Conservation (phyloP, 1,140 invertebrate species). For the Tigriopus japonicus region DNA sequence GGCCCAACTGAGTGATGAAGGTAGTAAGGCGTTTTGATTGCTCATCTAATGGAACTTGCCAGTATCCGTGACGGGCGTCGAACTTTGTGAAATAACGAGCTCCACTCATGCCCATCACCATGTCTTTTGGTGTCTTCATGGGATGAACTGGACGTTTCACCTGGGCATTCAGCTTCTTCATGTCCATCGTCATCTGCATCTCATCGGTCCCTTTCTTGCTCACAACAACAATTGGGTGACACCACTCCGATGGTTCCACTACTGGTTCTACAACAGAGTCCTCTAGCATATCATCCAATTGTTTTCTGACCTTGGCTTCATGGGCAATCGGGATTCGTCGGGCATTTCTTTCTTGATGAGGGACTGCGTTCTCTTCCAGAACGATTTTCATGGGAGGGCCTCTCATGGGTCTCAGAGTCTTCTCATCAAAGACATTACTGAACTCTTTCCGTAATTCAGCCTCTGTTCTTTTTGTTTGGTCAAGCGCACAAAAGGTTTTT, state of each 20-base stretch:
- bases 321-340: not conserved
- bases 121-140: not conserved
- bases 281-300: slow-evolving; percentile 1
- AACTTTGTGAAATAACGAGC: not conserved
- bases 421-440: too few relatives aligned
- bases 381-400: too few relatives aligned
- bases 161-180: not conserved
- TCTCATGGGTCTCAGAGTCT: too few relatives aligned
- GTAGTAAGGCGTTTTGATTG: slow-evolving; percentile 19
- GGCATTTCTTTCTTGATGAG: too few relatives aligned
- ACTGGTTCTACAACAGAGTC: slow-evolving; percentile 18
- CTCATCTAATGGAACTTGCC: slow-evolving; percentile 20
- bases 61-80: not conserved
- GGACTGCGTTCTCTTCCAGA: too few relatives aligned
- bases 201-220: slow-evolving; percentile 15
- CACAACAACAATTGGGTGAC: slow-evolving; percentile 19
- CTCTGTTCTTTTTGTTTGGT: too few relatives aligned
- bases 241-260: slow-evolving; percentile 18
- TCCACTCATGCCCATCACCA: not conserved
- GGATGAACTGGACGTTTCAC: not conserved
- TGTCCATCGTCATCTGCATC: slow-evolving; percentile 9
- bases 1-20: not conserved
- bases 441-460: too few relatives aligned
- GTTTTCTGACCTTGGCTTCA: not conserved
- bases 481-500: too few relatives aligned